phyloP scores from a whole-genome alignment of 2,113 vertebrate species.

The Cyprinodon brontotheroides region DNA sequence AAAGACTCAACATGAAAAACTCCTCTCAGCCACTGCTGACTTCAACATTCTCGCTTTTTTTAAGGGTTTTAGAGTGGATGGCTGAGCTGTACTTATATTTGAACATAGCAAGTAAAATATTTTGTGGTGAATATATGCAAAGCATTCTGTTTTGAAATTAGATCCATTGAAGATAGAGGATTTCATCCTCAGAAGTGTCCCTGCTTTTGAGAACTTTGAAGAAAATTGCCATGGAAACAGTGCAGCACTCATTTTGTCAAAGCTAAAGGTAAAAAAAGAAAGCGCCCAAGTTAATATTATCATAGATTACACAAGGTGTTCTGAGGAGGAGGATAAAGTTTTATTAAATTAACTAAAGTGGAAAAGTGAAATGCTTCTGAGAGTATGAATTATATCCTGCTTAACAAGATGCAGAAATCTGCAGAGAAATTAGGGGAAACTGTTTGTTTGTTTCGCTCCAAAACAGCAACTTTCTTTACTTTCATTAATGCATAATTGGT shows the following conservation, averaged over 20 bases:
- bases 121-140: conserved; percentile 23
- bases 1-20: background rate
- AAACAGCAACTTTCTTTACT: conserved; percentile 15
- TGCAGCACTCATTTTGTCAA: conserved; percentile 4
- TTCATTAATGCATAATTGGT: conserved; percentile 9
- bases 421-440: background rate
- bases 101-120: conserved; percentile 12
- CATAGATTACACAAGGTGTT: conserved; percentile 3
- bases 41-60: background rate
- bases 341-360: background rate
- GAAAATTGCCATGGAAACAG: conserved; percentile 62
- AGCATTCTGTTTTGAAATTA: conserved; percentile 25
- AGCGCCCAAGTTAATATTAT: conserved; percentile 1
- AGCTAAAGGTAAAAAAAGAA: conserved; percentile 27
- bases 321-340: conserved; percentile 8
- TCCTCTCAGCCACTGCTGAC: background rate
- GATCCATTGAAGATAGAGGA: conserved; percentile 26
- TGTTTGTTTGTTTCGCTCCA: conserved; percentile 8
- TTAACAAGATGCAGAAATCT: background rate
- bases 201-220: conserved; percentile 17
- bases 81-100: background rate
- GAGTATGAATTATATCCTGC: background rate
- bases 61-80: conserved; percentile 2
- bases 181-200: conserved; percentile 40
- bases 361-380: background rate